Base-by-base conservation (phyloP, 2,888 invertebrate species). In the Drosophila prostipennis region DNA sequence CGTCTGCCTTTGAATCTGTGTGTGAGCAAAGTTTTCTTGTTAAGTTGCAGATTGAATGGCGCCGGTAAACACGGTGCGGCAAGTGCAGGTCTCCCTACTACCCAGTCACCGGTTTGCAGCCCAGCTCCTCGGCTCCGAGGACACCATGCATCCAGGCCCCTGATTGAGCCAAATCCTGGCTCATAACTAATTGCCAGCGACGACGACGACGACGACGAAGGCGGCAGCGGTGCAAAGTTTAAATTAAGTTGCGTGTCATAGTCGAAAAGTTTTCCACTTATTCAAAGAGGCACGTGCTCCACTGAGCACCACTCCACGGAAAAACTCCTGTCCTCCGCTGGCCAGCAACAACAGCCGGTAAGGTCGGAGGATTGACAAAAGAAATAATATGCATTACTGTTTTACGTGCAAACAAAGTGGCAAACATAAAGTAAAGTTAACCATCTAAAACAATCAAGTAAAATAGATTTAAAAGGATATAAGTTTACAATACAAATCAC, bases 211-310 rank as follows among this genome's bases (percentile, higher is more conserved):
- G 52, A 14, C 55, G 45, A 23, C 49, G n/a, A 29, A 48, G 68
- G 16, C 10, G 51, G 51, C 14, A 45, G 68, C 58, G 49, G 49
- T 57, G 71, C 40, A 69, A 80, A 77, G 72, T 80, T 80, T 80
- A 80, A 80, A 80, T 80, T 80, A 79, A 80, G 79, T 80, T 77
- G 68, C 79, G 77, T 77, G 77, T 77, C 77, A 77, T 79, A 78
- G 79, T 58, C 77, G 67, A 68, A 79, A 79, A 79, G 72, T 78
- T 78, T 76, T 63, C 56, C 72, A 68, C 61, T 73, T 73, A 67
- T 56, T 67, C 67, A 67, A 65, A 23, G 48, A 43, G 36, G 42
- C 36, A 67, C 67, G 59, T 75, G 49, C 59, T 54, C 53, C 45
- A 26, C 39, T 23, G 13, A 64, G 6, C 37, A 11, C 32, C 48